Base-by-base conservation (phyloP, 2,888 invertebrate species). In the Eupithecia dodoneata region DNA sequence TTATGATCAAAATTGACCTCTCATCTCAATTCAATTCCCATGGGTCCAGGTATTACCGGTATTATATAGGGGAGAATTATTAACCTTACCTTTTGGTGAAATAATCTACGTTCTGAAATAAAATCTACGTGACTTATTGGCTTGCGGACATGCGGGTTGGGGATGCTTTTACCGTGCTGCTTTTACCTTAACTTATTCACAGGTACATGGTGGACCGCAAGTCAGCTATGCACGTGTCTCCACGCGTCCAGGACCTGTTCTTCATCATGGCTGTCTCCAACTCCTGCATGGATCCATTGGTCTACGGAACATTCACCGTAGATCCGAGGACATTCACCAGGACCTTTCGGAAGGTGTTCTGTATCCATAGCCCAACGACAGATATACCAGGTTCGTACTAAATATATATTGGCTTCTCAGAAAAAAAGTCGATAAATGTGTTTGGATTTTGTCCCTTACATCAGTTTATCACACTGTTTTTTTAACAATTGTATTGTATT, bases 261-360 rank as follows among this genome's bases (percentile, higher is more conserved):
- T 97, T 97, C 90, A 95, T 97, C 88, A 97, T 97, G 96, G 97
- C 97, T 0, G 97, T 97, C 0, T 97, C 97, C 72, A 97, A 97
- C 89, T 97, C 97, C 55, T 97, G 97, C 90, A 97, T 97, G 95
- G 97, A 98, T 88, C 97, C 98, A 0, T 90, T 97, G 69, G 97
- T 98, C 18, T 97, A 97, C 85, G 97, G 97, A 2, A 96, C 97
- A 73, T 97, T 96, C 85, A 96, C 96, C 13, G 93, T 97, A 79
- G 96, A 96, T 84, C 95, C 96, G 75, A 88, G 89, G 76, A 88
- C 87, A 0, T 81, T 92, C 18, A 88, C 88, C 47, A 89, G 83
- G 66, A 88, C 87, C 0, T 78, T 92, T 2, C 85, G 88, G 75
- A 94, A 93, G 74, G 84, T 92, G 2, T 91, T 93, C 81, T 92